A percentile compares a stretch with the other conserved stretches of the same genome.
phyloP scores from a whole-genome alignment of 1,140 invertebrate genomes.

The Temnothorax nylanderi region DNA sequence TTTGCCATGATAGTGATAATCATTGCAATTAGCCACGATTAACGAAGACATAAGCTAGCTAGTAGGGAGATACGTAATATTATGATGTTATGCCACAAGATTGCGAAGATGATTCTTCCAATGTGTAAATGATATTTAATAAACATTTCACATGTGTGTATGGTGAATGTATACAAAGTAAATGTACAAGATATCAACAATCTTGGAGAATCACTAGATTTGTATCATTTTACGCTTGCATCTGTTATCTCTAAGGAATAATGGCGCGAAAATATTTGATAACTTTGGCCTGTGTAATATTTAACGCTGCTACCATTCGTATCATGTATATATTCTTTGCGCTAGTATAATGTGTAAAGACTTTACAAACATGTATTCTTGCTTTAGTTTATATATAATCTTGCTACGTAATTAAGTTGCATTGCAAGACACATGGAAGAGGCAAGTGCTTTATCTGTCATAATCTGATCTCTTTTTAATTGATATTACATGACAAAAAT shows the following conservation, averaged over 20 bases:
- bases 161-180: constrained; percentile 54
- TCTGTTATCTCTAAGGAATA: constrained; percentile 1
- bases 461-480: constrained; percentile 58
- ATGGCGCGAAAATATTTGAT: constrained; percentile 10
- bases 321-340: constrained; percentile 41
- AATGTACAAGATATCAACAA: constrained; percentile 30
- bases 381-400: constrained; percentile 15
- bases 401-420: constrained; percentile 10
- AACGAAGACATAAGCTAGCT: constrained; percentile 8
- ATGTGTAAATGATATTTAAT: constrained; percentile 46
- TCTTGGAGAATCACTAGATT: constrained; percentile 6
- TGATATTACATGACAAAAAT: constrained; percentile 3
- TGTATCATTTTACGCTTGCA: constrained; percentile 24
- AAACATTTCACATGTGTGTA: constrained; percentile 44
- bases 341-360: constrained; percentile 7
- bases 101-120: constrained; percentile 46
- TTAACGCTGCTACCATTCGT: constrained; percentile 27
- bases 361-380: neutral
- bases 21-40: constrained; percentile 7
- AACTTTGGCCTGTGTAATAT: constrained; percentile 46
- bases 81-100: constrained; percentile 30
- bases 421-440: neutral
- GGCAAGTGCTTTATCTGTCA: constrained; percentile 23
- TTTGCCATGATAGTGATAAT: constrained; percentile 30
- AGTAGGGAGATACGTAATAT: constrained; percentile 21